Evolutionary conservation across 2,888 invertebrate genomes (phyloP).

Genomic region (Acanthopleura granulata): DNA sequence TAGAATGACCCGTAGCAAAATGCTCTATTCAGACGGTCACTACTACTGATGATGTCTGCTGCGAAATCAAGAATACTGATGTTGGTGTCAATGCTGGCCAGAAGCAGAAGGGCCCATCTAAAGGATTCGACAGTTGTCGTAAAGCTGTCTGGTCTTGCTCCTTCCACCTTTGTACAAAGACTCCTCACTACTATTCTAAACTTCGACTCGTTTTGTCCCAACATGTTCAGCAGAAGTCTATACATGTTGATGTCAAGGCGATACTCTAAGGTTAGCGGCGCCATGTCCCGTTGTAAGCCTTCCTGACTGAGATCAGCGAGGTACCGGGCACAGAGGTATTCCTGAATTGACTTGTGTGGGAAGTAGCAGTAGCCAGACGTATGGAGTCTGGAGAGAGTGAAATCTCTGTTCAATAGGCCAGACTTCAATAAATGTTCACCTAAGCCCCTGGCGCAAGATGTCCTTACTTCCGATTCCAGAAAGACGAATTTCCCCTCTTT

Average conservation of each 20-base stretch:
- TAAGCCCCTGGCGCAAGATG: neutral
- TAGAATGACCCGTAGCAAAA: conserved; percentile 9
- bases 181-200: neutral
- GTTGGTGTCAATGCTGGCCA: neutral
- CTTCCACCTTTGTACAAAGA: neutral
- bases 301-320: neutral
- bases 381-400: conserved; percentile 2
- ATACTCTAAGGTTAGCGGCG: neutral
- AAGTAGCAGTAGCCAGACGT: neutral
- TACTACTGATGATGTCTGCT: neutral
- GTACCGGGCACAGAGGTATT: neutral
- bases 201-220: neutral
- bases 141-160: neutral
- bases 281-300: neutral
- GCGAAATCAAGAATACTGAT: neutral
- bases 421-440: neutral
- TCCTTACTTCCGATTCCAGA: neutral
- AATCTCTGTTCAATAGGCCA: conserved; percentile 6
- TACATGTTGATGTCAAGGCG: conserved; percentile 6
- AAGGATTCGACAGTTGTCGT: neutral
- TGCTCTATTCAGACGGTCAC: neutral
- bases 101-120: neutral
- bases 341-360: conserved; percentile 16
- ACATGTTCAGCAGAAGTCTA: neutral
- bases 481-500: neutral